A percentile compares a stretch with the other conserved stretches of the same genome.
phyloP scores from a whole-genome alignment of 2,888 invertebrate genomes.

The Cyclophora punctaria region DNA sequence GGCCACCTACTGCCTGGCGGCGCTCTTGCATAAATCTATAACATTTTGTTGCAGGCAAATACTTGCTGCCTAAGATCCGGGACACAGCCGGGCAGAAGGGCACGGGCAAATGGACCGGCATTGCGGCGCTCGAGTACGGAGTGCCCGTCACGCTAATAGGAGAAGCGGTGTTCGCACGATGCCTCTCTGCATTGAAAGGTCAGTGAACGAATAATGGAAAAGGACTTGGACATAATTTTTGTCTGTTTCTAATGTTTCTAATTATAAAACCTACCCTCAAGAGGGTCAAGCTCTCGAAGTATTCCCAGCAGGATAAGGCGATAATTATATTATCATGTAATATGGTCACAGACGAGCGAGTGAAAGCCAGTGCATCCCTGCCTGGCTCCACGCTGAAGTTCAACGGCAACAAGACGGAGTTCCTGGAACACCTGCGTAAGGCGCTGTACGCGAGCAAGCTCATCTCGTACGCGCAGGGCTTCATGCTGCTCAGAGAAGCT shows the following conservation, averaged over 20 bases:
- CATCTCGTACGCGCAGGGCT: constrained; percentile 98
- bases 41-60: constrained; percentile 74
- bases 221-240: neutral
- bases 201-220: too few relatives aligned
- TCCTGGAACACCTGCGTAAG: constrained; percentile 88
- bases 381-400: constrained; percentile 80
- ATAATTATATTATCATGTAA: neutral
- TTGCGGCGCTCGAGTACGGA: constrained; percentile 95
- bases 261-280: too few relatives aligned
- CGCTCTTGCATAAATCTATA: neutral
- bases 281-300: too few relatives aligned
- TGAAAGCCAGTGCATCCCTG: constrained; percentile 85
- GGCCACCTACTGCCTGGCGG: too few relatives aligned
- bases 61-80: constrained; percentile 91
- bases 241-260: neutral
- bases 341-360: constrained; percentile 79
- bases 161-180: constrained; percentile 98
- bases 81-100: constrained; percentile 99
- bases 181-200: constrained; percentile 92
- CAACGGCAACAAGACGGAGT: constrained; percentile 83
- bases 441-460: constrained; percentile 98
- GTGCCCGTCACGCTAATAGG: constrained; percentile 98
- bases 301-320: too few relatives aligned
- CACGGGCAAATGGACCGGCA: constrained; percentile 99
- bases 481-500: constrained; percentile 95